Conservation (phyloP, 2,888 invertebrate species). For the Sisyra nigra region DNA sequence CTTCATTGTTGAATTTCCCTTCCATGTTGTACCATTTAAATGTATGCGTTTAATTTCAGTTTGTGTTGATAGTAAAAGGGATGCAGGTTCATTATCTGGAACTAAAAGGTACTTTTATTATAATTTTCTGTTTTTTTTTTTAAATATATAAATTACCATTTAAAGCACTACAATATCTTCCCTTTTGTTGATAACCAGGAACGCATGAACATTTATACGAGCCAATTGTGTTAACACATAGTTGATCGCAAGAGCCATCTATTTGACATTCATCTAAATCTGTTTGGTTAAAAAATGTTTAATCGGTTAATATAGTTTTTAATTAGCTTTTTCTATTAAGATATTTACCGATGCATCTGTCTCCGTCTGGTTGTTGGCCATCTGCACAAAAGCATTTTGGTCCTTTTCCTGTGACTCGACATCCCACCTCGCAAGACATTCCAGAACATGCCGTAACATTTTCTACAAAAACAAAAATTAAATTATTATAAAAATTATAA, state of each 20-base stretch:
- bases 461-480: conserved; percentile 19
- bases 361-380: conserved; percentile 43
- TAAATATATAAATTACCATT: conserved; percentile 39
- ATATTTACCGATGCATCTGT: conserved; percentile 39
- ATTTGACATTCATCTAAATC: conserved; percentile 65
- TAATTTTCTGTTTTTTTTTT: neutral
- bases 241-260: conserved; percentile 57
- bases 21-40: conserved; percentile 32
- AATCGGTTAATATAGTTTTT: neutral
- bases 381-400: conserved; percentile 57
- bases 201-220: conserved; percentile 59
- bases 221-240: conserved; percentile 48
- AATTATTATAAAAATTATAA: neutral
- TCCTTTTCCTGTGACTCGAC: conserved; percentile 53
- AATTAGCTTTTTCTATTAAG: too few species aligned
- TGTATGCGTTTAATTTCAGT: conserved; percentile 44
- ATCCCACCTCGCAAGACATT: conserved; percentile 41
- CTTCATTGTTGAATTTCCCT: conserved; percentile 24
- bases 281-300: conserved; percentile 19
- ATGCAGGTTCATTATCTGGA: conserved; percentile 41
- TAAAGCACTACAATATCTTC: conserved; percentile 44
- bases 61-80: conserved; percentile 52
- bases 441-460: conserved; percentile 29
- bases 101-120: conserved; percentile 28
- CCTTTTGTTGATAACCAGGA: conserved; percentile 45